These are phyloP conservation scores for Circaetus cinerascens DNA, from an alignment of 2,113 vertebrate species.

Conservation along the genomic window DNA sequence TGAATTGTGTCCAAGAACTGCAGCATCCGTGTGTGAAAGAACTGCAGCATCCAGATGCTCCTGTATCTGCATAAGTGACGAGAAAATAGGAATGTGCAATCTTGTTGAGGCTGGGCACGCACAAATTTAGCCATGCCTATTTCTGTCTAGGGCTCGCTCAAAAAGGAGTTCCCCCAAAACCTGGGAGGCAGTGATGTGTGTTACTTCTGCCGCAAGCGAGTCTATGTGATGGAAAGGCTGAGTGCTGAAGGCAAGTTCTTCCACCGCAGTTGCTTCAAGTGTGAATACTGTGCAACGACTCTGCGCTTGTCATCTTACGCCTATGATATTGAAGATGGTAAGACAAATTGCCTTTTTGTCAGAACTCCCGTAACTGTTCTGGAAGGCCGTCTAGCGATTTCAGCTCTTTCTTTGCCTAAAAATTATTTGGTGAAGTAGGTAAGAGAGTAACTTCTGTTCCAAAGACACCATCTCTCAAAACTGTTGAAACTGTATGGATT, in stretches of 20 bases:
- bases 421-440: not conserved
- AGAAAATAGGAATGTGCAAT: rapidly evolving
- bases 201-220: slow-evolving; percentile 92
- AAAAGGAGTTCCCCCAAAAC: slow-evolving; percentile 95
- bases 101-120: rapidly evolving
- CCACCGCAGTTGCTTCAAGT: slow-evolving; percentile 98
- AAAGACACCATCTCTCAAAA: not conserved
- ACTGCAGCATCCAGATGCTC: not conserved
- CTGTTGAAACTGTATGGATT: not conserved
- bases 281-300: slow-evolving; percentile 91
- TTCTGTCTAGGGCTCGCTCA: slow-evolving; percentile 82
- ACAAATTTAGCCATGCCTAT: not conserved
- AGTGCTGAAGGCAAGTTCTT: slow-evolving; percentile 98
- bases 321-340: slow-evolving; percentile 91
- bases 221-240: slow-evolving; percentile 97
- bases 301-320: slow-evolving; percentile 92
- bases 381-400: not conserved
- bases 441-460: rapidly evolving
- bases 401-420: not conserved
- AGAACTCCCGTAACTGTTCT: not conserved
- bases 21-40: not conserved
- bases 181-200: slow-evolving; percentile 96
- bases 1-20: not conserved
- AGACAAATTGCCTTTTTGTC: not conserved
- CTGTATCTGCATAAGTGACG: not conserved